Evolutionary conservation across 2,113 vertebrate genomes (phyloP).

Genomic region (Pelecanus crispus): DNA sequence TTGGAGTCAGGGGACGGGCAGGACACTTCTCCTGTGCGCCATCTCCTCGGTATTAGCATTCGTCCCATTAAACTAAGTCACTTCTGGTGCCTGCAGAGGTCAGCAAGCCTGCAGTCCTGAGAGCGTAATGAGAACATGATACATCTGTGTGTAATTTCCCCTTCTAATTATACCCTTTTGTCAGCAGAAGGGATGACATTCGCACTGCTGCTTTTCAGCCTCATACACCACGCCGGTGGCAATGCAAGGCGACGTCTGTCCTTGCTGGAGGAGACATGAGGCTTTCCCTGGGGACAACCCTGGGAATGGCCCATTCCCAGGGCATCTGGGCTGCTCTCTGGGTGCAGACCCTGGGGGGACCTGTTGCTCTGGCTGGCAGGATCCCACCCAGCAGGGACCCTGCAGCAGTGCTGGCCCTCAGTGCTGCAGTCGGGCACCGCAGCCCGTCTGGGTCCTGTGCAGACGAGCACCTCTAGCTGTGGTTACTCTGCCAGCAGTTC

Average conservation of each 20-base stretch:
- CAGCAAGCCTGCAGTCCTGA: neutral
- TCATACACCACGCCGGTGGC: fast-evolving
- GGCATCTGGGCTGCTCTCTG: fast-evolving
- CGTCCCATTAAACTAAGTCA: neutral
- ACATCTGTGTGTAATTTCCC: neutral
- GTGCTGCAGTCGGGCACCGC: neutral
- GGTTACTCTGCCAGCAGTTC: neutral
- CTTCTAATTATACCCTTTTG: neutral
- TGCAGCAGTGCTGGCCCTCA: neutral
- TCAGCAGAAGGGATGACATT: neutral
- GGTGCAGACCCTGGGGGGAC: neutral
- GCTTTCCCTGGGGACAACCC: neutral
- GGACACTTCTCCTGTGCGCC: neutral
- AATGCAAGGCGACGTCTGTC: neutral
- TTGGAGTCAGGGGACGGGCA: neutral
- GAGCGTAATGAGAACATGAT: neutral
- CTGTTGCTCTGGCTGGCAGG: fast-evolving
- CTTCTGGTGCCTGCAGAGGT: neutral
- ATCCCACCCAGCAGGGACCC: neutral
- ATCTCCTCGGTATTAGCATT: neutral
- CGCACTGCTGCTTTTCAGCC: fast-evolving
- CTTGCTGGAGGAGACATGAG: neutral
- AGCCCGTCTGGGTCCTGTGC: neutral
- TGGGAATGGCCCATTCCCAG: neutral
- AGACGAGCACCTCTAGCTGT: neutral